Evolutionary conservation across 2,113 vertebrate species (phyloP).

Genomic region (Hucho hucho): DNA sequence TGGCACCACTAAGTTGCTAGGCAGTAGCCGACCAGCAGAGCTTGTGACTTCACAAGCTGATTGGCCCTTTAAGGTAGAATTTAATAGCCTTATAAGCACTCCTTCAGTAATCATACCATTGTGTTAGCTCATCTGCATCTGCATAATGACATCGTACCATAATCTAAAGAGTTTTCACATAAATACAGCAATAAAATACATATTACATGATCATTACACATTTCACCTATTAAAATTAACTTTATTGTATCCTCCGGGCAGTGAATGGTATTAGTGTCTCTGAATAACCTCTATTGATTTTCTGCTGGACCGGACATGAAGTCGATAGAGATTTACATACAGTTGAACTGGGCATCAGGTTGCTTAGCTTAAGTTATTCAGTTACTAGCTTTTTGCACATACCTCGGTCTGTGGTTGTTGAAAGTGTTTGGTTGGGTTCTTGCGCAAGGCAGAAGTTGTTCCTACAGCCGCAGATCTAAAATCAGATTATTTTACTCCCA

Average conservation of each 20-base stretch:
- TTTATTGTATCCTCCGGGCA: neutral
- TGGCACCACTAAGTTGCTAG: too few relatives aligned
- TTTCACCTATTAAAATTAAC: neutral
- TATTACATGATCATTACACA: conserved; percentile 24
- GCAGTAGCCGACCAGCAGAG: too few relatives aligned
- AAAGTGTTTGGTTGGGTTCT: too few relatives aligned
- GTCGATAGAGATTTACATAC: neutral
- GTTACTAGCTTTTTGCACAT: too few relatives aligned
- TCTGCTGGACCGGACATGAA: neutral
- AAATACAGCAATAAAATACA: conserved; percentile 48
- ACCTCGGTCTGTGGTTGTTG: too few relatives aligned
- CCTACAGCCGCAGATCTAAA: too few relatives aligned
- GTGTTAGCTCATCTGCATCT: conserved; percentile 43
- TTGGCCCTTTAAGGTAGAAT: too few relatives aligned
- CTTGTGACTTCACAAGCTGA: too few relatives aligned
- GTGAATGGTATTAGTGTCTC: neutral
- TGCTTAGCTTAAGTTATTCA: neutral
- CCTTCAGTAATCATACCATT: conserved; percentile 59
- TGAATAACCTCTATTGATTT: neutral
- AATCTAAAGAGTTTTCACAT: conserved; percentile 42
- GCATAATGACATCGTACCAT: conserved; percentile 53
- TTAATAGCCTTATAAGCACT: conserved; percentile 44
- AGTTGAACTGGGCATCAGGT: neutral
- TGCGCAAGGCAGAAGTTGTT: too few relatives aligned
- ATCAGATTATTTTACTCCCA: too few relatives aligned